These are phyloP conservation scores for Andricus quercusramuli DNA, from an alignment of 2,888 invertebrate species.

Conservation along the genomic window DNA sequence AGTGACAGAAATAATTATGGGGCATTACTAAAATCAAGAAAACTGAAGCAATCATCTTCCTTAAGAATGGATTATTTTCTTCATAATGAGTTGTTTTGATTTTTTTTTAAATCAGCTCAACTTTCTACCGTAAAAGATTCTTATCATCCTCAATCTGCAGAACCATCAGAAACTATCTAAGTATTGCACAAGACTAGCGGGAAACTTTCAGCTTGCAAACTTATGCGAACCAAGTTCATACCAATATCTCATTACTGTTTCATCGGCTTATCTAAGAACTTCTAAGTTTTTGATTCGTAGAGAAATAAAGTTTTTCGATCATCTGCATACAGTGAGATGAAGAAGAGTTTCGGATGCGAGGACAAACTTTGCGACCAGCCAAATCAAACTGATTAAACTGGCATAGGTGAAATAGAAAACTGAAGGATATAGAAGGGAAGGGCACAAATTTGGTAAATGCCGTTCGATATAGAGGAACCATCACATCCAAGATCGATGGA, in stretches of 20 bases:
- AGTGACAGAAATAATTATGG: too few relatives aligned
- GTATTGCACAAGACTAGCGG: not conserved
- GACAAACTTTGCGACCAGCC: not conserved
- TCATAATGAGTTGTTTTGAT: not conserved
- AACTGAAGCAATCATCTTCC: too few relatives aligned
- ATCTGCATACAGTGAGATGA: not conserved
- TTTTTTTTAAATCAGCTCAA: not conserved
- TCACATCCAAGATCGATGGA: slow-evolving; percentile 38
- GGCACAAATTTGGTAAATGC: slow-evolving; percentile 8
- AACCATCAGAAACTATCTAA: slow-evolving; percentile 19
- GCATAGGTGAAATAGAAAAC: slow-evolving; percentile 6
- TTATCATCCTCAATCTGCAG: slow-evolving; percentile 4
- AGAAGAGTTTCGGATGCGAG: not conserved
- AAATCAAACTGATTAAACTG: slow-evolving; percentile 29
- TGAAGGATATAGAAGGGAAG: not conserved
- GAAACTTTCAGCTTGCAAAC: slow-evolving; percentile 10
- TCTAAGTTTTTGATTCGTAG: slow-evolving; percentile 12
- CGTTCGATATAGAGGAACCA: not conserved
- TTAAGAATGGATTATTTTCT: not conserved
- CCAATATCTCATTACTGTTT: slow-evolving; percentile 41
- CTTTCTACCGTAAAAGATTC: not conserved
- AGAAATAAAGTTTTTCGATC: slow-evolving; percentile 20
- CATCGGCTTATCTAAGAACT: slow-evolving; percentile 30
- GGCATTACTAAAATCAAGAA: too few relatives aligned
- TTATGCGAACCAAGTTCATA: slow-evolving; percentile 15